A percentile compares a stretch with the other conserved stretches of the same genome.
phyloP scores from a whole-genome alignment of 2,113 vertebrate genomes.

The Etia nguti region DNA sequence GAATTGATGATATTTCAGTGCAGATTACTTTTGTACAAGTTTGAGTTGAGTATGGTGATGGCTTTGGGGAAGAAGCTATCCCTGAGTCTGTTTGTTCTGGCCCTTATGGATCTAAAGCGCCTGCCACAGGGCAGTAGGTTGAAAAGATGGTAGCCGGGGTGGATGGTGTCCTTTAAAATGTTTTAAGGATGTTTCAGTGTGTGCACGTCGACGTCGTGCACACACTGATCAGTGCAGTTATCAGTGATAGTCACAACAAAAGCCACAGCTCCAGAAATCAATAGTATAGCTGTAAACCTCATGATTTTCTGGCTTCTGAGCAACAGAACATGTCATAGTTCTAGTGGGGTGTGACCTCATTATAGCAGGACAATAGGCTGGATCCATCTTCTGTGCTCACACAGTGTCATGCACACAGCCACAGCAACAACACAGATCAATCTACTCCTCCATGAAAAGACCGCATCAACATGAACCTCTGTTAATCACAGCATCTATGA shows the following conservation, averaged over 20 bases:
- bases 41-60: too few species aligned
- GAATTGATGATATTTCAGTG: too few species aligned
- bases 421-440: not conserved
- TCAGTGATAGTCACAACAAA: constrained; percentile 28
- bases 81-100: too few species aligned
- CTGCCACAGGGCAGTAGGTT: too few species aligned
- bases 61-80: too few species aligned
- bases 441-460: not conserved
- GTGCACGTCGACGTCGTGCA: not conserved
- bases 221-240: not conserved
- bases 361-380: not conserved
- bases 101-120: too few species aligned
- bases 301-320: constrained; percentile 38
- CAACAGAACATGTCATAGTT: not conserved
- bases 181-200: too few species aligned
- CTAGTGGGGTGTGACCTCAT: constrained; percentile 10
- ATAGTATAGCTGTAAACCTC: constrained; percentile 43
- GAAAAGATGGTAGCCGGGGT: too few species aligned
- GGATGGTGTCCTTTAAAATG: too few species aligned
- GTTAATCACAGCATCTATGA: not conserved
- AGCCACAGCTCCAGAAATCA: constrained; percentile 43
- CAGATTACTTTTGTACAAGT: too few species aligned
- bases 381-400: not conserved
- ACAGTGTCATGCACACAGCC: not conserved
- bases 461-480: not conserved